Conservation (phyloP, 1,140 invertebrate genomes). For the Venturia canescens region DNA sequence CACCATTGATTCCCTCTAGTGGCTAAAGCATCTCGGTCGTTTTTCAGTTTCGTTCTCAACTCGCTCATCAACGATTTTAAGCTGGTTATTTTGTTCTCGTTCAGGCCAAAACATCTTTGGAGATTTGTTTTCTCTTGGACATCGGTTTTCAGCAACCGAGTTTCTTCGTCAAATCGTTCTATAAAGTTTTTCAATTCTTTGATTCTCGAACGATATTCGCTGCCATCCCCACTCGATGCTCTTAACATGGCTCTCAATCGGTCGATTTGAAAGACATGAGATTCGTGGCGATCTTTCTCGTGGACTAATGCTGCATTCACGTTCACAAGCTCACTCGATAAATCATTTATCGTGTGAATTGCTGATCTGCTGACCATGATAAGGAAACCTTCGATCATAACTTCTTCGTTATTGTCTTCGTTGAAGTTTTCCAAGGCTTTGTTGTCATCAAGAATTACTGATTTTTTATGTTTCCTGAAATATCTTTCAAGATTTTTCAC, state of each 20-base stretch:
- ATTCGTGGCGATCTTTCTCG: conserved; percentile 43
- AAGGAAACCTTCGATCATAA: conserved; percentile 33
- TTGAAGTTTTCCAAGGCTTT: neutral
- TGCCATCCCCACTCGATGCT: conserved; percentile 31
- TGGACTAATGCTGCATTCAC: conserved; percentile 41
- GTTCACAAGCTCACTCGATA: conserved; percentile 56
- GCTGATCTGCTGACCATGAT: neutral
- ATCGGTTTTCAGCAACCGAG: conserved; percentile 44
- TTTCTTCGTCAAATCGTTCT: conserved; percentile 45
- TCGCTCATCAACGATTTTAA: conserved; percentile 50
- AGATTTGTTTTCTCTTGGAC: neutral
- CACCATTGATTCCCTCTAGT: conserved; percentile 50
- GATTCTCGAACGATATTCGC: conserved; percentile 53
- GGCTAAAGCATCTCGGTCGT: conserved; percentile 55
- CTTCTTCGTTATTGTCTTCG: conserved; percentile 1
- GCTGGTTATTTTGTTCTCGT: conserved; percentile 15
- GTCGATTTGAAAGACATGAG: conserved; percentile 44
- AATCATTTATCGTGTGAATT: conserved; percentile 33
- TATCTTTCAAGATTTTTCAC: conserved; percentile 44
- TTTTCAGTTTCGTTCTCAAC: conserved; percentile 53
- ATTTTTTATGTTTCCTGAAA: neutral
- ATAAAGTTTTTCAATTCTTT: conserved; percentile 54
- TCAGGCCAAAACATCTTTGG: neutral
- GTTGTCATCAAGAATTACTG: neutral
- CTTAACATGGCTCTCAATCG: conserved; percentile 53